These are phyloP conservation scores for Xiphydria camelus DNA, from an alignment of 2,888 invertebrate species.

Conservation along the genomic window DNA sequence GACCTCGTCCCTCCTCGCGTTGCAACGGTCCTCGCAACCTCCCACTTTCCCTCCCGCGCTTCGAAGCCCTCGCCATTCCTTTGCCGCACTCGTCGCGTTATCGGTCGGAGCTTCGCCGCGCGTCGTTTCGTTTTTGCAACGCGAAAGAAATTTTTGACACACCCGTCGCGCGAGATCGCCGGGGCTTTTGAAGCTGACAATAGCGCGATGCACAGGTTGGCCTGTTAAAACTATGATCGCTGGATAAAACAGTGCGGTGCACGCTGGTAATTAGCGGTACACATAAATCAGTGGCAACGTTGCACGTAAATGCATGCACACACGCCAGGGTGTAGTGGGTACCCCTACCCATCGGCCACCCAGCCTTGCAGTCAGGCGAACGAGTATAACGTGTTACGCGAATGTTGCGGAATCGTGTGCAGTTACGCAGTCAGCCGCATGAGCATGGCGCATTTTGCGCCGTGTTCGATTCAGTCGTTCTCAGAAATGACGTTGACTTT, in stretches of 20 bases:
- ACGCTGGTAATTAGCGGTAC: conserved; percentile 55
- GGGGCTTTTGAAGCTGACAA: conserved; percentile 35
- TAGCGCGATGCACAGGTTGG: conserved; percentile 46
- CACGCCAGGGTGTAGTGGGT: conserved; percentile 32
- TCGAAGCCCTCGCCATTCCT: too few species aligned
- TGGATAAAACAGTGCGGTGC: conserved; percentile 52
- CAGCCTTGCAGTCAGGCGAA: conserved; percentile 28
- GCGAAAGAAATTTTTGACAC: too few species aligned
- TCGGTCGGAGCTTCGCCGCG: too few species aligned
- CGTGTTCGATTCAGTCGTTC: neutral
- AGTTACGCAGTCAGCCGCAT: neutral
- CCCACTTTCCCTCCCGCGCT: too few species aligned
- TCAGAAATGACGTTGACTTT: neutral
- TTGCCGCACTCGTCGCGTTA: too few species aligned
- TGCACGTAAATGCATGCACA: conserved; percentile 45
- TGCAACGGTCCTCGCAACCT: too few species aligned
- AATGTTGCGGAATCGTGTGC: conserved; percentile 27
- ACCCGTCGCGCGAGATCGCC: neutral
- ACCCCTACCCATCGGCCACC: conserved; percentile 1
- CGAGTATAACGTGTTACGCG: conserved; percentile 37
- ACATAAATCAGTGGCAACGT: conserved; percentile 55
- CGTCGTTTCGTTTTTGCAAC: too few species aligned
- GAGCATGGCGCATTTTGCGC: too few species aligned
- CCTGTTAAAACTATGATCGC: conserved; percentile 54
- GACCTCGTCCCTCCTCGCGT: conserved; percentile 23